Evolutionary conservation across 1,140 invertebrate species (phyloP).

Genomic region (Palaemon carinicauda): DNA sequence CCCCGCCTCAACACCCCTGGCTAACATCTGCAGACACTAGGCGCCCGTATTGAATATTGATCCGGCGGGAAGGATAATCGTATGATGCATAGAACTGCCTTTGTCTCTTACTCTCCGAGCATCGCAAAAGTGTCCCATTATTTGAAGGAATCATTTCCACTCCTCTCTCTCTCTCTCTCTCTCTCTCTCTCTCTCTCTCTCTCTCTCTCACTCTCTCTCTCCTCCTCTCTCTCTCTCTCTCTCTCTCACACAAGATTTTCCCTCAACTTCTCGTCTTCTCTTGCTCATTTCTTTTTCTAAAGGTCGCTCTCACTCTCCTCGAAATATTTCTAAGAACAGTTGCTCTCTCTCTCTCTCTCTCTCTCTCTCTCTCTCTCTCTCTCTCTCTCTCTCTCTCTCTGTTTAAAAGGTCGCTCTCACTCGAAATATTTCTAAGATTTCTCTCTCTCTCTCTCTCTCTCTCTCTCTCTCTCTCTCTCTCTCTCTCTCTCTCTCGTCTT

Average conservation of each 20-base stretch:
- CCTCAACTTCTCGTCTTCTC: not conserved
- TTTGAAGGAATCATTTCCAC: not conserved
- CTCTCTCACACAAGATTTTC: not conserved
- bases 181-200: not conserved
- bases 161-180: not conserved
- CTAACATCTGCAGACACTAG: no score
- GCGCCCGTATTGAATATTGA: no score
- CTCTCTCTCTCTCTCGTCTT: not conserved
- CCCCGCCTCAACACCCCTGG: no score
- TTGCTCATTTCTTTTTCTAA: not conserved
- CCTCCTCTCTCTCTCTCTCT: not conserved
- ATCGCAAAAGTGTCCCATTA: no score
- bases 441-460: slow-evolving; percentile 12
- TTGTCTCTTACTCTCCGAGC: no score
- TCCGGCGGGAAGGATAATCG: no score
- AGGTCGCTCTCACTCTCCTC: not conserved
- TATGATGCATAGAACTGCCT: no score
- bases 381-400: not conserved
- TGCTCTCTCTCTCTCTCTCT: no score
- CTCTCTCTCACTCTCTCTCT: not conserved
- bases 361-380: not conserved
- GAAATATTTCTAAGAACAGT: not conserved
- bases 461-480: no score
- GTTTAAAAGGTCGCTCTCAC: not conserved
- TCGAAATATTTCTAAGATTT: not conserved